Evolutionary conservation across 2,797 vertebrate species (phyloP).

Genomic region (Tokudaia muenninki): DNA sequence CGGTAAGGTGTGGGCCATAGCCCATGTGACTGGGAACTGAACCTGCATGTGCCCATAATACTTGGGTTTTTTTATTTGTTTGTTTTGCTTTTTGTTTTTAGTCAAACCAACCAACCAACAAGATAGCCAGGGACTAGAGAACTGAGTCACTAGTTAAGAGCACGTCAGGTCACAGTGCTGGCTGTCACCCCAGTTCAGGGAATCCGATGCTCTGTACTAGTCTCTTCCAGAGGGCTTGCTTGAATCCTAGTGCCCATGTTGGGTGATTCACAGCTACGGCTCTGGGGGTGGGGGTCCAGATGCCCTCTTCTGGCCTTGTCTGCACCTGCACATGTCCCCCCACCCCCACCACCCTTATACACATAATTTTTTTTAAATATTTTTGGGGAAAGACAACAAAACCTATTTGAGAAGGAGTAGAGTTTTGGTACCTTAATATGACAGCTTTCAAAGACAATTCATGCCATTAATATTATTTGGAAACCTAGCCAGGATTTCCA

Average conservation of each 20-base stretch:
- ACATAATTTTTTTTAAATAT: not conserved
- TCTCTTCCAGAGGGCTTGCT: not conserved
- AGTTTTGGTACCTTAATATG: not conserved
- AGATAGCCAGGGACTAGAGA: not conserved
- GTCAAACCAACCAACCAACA: not conserved
- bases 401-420: not conserved
- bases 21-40: not conserved
- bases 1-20: no score
- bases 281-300: not conserved
- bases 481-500: slow-evolving; percentile 43
- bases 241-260: not conserved
- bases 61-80: not conserved
- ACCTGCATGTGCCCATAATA: not conserved
- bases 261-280: not conserved
- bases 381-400: not conserved
- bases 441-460: slow-evolving; percentile 14
- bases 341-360: not conserved
- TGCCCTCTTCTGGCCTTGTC: not conserved
- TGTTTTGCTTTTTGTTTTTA: not conserved
- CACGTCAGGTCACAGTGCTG: not conserved
- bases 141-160: not conserved
- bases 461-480: slow-evolving; percentile 35
- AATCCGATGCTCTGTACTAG: not conserved
- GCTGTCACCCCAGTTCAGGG: no score
- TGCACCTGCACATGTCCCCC: not conserved